These are phyloP conservation scores for Microctenopoma lineatum DNA, from an alignment of 2,797 vertebrate species.

Conservation along the genomic window DNA sequence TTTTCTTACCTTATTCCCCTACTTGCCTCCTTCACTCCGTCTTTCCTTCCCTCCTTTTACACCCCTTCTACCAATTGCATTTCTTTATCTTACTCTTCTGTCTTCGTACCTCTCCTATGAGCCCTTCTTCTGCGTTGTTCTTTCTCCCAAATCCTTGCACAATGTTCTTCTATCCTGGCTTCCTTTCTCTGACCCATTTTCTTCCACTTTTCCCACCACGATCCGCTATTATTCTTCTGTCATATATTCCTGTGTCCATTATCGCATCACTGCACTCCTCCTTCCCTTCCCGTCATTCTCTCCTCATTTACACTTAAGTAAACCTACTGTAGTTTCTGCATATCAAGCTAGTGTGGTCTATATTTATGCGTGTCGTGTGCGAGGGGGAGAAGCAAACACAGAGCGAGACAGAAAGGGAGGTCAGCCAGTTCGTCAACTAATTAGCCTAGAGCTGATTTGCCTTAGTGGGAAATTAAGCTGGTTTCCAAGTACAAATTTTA, in stretches of 20 bases:
- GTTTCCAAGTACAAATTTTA: slow-evolving; percentile 37
- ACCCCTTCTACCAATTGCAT: not conserved
- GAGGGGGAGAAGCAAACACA: slow-evolving; percentile 11
- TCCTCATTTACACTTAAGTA: not conserved
- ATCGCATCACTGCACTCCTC: slow-evolving; percentile 8
- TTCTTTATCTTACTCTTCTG: not conserved
- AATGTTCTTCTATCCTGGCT: too few species aligned
- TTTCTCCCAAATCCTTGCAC: too few species aligned
- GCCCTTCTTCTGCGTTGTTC: not conserved
- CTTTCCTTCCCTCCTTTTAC: not conserved
- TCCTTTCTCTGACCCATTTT: not conserved
- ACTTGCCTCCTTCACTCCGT: not conserved
- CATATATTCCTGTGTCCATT: slow-evolving; percentile 5
- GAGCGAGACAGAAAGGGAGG: slow-evolving; percentile 27
- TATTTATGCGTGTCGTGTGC: slow-evolving; percentile 8
- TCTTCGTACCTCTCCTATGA: not conserved
- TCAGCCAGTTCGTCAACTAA: slow-evolving; percentile 28
- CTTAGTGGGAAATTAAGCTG: slow-evolving; percentile 31
- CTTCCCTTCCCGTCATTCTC: not conserved
- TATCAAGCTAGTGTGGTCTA: slow-evolving; percentile 21
- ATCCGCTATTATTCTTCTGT: not conserved
- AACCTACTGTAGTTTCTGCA: slow-evolving; percentile 24
- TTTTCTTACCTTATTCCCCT: not conserved
- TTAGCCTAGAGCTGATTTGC: slow-evolving; percentile 47
- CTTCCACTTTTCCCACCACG: not conserved